Base-by-base conservation (phyloP, 2,797 vertebrate genomes). In the Alcedo quadribrachys region DNA sequence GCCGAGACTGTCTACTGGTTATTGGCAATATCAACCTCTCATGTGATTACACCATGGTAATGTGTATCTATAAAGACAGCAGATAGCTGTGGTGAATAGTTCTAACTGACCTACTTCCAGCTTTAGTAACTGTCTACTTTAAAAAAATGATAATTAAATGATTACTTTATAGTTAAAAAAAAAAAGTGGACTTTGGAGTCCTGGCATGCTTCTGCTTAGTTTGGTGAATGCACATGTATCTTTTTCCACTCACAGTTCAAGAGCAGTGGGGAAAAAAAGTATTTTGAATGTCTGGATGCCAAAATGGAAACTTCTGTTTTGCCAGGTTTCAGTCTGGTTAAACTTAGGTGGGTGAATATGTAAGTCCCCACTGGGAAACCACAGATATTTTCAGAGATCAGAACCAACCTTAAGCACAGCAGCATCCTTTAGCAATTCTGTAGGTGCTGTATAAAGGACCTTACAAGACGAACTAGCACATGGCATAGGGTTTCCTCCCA, bases 161-260 rank as follows among this genome's bases (percentile, higher is more conserved):
- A 57, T 55, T 74, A 78, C 24, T 65, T 89, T 20, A 61, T 74
- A 22, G 17, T 61, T 85, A 71, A 9, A 81, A 73, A 51, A 51
- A 87, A 80, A 37, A 85, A 80, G 30, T 27, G 24, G 18, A 5
- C 27, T 85, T 83, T 88, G 35, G 10, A 69, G 15, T 62, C 24
- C 43, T 76, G 9, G 6, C 54, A 40, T 66, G 32, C 53, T 81
- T 90, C 65, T 85, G 15, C 61, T 93, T 90, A 46, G 37, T 19
- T 85, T 65, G 13, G 15, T 80, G 33, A 89, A 74, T 4, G 4
- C 53, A 60, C 8, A 14, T 43, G 4, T 79, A 33, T 63, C 3
- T 73, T 90, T 95, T 90, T 70, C 33, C 48, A 24, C 42, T 90
- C 54, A 24, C 66, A 83, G 69, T 69, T 81, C 20, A 75, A 46